Base-by-base conservation (phyloP, 2,113 vertebrate species). In the Diphyllodes magnificus region DNA sequence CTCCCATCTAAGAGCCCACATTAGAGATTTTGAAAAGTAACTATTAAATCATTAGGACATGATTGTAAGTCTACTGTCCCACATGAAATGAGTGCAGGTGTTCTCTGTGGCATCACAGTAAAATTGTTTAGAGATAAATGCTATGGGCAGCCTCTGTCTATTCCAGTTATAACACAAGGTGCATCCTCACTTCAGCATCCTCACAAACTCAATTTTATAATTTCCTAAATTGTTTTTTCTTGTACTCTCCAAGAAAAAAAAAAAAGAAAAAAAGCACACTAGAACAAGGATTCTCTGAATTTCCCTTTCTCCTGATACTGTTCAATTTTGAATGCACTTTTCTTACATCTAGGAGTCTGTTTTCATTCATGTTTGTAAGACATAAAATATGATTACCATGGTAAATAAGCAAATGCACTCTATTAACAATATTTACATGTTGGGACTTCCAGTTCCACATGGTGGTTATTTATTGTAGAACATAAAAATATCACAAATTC, bases 31-130 rank as follows among this genome's bases (percentile, higher is more conserved):
- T 79, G 68, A 77, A 66, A 96, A 72, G 63, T 31, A 93, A 90
- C 93, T 91, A 88, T 76, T 83, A 93, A 94, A 80, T 82, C 82
- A 94, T 89, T 88, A 92, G 66, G 63, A 81, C 60, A 73, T 9
- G 72, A 92, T 21, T 70, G 56, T n/a, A 75, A 71, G 47, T 23
- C 64, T 19, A 19, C 9, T 73, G 60, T 75, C 40, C 56, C 49
- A 53, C 17, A 64, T 28, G 66, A 86, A 88, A 71, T 8, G 39
- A 91, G 11, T 15, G 18, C 37, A 56, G 51, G n/a, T 61, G 92
- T 80, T 71, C 77, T 57, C 83, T 33, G 25, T 1, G 17, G 77
- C 63, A 91, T 84, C 70, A 33, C 57, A 73, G 61, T 44, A 63
- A 60, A 90, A 82, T 69, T 78, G 23, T 81, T 92, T 75, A 78